A percentile compares a stretch with the other conserved stretches of the same genome.
phyloP scores from a whole-genome alignment of 2,888 invertebrate genomes.

The Drepanosiphum platanoidis region DNA sequence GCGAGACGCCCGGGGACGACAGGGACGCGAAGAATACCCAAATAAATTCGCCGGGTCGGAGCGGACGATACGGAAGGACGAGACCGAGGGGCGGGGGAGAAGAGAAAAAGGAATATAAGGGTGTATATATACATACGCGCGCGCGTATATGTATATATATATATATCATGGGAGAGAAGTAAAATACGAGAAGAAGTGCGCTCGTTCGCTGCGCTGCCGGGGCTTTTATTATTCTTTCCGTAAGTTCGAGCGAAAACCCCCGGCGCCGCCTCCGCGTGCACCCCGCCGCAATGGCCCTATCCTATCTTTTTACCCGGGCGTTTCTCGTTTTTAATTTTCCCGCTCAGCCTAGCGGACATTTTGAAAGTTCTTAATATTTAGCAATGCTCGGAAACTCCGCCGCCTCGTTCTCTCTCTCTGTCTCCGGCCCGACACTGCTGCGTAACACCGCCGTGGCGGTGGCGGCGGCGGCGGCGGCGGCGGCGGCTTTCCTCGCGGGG shows the following conservation, averaged over 20 bases:
- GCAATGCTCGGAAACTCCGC: constrained; percentile 64
- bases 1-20: constrained; percentile 18
- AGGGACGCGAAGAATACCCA: constrained; percentile 8
- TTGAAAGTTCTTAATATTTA: constrained; percentile 66
- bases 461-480: not conserved
- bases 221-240: constrained; percentile 60
- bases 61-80: not conserved
- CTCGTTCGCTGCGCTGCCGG: constrained; percentile 33
- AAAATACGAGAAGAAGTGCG: constrained; percentile 39
- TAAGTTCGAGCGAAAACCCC: constrained; percentile 38
- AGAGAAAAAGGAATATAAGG: not conserved
- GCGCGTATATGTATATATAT: too few species aligned
- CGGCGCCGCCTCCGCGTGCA: not conserved
- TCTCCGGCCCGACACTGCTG: not conserved
- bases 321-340: constrained; percentile 65
- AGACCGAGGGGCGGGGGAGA: not conserved
- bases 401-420: too few species aligned
- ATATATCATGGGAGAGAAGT: not conserved
- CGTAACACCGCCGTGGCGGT: not conserved
- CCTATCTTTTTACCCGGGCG: constrained; percentile 58
- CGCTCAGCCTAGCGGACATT: constrained; percentile 65
- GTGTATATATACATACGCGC: not conserved
- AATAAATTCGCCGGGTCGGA: constrained; percentile 31
- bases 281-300: constrained; percentile 15
- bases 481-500: too few species aligned